These are phyloP conservation scores for Siderastrea siderea DNA, from an alignment of 92 coral and sea anemone species.

Conservation along the genomic window DNA sequence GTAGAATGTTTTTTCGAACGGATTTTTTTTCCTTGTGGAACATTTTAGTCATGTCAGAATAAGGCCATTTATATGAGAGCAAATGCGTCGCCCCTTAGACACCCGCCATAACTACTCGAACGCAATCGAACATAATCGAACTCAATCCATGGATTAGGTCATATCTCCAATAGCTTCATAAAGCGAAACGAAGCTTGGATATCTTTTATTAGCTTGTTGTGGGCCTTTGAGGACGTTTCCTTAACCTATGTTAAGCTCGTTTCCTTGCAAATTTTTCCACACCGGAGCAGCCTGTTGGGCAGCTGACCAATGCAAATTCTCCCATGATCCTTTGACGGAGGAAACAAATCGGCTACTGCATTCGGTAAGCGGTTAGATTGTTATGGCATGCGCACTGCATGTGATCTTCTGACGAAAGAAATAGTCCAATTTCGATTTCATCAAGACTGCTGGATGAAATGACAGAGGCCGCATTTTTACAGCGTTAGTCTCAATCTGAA, in stretches of 20 bases:
- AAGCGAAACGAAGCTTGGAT: background rate
- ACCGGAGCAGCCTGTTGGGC: constrained; percentile 51
- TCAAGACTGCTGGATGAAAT: too few relatives aligned
- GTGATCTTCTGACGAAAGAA: background rate
- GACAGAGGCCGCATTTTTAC: too few relatives aligned
- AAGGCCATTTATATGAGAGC: too few relatives aligned
- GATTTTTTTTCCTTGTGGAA: too few relatives aligned
- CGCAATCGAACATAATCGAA: too few relatives aligned
- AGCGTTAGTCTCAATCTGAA: too few relatives aligned
- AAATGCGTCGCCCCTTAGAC: too few relatives aligned
- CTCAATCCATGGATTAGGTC: too few relatives aligned
- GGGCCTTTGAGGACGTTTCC: background rate
- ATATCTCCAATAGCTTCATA: too few relatives aligned
- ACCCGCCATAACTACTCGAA: too few relatives aligned
- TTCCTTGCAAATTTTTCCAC: constrained; percentile 92
- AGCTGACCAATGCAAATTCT: constrained; percentile 81
- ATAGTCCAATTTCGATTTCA: background rate
- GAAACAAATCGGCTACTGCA: constrained; percentile 80
- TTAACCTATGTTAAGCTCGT: constrained; percentile 72
- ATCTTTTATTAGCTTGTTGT: background rate
- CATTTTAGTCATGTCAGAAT: too few relatives aligned
- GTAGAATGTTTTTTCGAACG: too few relatives aligned
- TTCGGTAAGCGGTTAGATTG: constrained; percentile 60
- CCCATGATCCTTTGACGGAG: constrained; percentile 86
- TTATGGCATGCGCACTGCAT: constrained; percentile 4